These are phyloP conservation scores for Battus philenor DNA, from an alignment of 1,140 invertebrate species.

Conservation along the genomic window DNA sequence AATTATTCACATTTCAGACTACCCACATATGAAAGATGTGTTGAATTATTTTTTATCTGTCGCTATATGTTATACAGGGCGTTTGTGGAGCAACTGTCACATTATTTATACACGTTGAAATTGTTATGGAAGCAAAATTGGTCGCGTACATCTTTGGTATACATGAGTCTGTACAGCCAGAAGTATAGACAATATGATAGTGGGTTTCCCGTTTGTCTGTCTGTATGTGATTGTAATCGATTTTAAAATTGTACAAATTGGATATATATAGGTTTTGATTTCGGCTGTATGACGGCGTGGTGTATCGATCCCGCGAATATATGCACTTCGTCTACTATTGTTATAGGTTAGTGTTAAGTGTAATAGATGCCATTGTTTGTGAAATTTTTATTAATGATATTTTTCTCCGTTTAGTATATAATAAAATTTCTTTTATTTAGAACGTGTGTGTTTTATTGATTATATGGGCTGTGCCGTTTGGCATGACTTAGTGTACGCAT, in stretches of 20 bases:
- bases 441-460: slow-evolving; percentile 26
- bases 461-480: too few species aligned
- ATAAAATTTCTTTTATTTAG: slow-evolving; percentile 65
- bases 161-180: too few species aligned
- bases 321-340: not conserved
- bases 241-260: slow-evolving; percentile 16
- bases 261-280: not conserved
- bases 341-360: slow-evolving; percentile 24
- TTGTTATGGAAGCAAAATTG: too few species aligned
- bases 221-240: slow-evolving; percentile 5
- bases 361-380: slow-evolving; percentile 58
- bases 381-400: slow-evolving; percentile 46
- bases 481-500: too few species aligned
- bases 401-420: slow-evolving; percentile 58
- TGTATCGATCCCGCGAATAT: slow-evolving; percentile 5
- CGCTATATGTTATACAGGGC: too few species aligned
- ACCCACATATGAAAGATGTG: too few species aligned
- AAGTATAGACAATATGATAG: too few species aligned
- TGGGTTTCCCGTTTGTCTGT: not conserved
- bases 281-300: not conserved
- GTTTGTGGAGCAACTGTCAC: too few species aligned
- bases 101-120: too few species aligned
- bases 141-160: too few species aligned
- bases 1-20: too few species aligned
- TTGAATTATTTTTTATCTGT: too few species aligned